These are phyloP conservation scores for Chesias legatella DNA, from an alignment of 2,888 invertebrate species.

Conservation along the genomic window DNA sequence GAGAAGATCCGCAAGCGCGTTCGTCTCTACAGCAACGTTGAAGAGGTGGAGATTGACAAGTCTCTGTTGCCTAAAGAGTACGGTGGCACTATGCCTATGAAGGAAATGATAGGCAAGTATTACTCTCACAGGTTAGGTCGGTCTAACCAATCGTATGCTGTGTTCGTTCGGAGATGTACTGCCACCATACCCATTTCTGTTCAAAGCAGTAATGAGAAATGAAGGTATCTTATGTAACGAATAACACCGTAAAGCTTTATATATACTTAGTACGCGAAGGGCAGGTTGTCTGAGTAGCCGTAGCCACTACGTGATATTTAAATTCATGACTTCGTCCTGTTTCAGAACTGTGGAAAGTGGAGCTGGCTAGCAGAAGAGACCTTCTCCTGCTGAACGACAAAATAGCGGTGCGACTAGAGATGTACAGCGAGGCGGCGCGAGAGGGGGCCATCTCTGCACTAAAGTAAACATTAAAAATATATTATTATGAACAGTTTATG, in stretches of 20 bases:
- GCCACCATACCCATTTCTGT: too few species aligned
- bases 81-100: conserved; percentile 90
- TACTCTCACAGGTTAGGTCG: too few species aligned
- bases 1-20: conserved; percentile 88
- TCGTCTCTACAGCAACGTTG: conserved; percentile 81
- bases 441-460: conserved; percentile 88
- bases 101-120: conserved; percentile 88
- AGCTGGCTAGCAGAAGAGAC: conserved; percentile 81
- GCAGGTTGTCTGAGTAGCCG: too few species aligned
- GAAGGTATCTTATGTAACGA: too few species aligned
- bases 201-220: too few species aligned
- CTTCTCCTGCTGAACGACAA: conserved; percentile 83
- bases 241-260: too few species aligned
- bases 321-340: conserved; percentile 8
- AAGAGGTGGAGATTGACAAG: conserved; percentile 82
- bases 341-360: conserved; percentile 85
- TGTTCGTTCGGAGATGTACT: too few species aligned
- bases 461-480: too few species aligned
- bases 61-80: conserved; percentile 88
- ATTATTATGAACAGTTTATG: too few species aligned
- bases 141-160: too few species aligned
- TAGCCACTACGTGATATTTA: too few species aligned
- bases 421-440: conserved; percentile 85
- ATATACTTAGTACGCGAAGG: too few species aligned
- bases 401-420: conserved; percentile 84